Percentiles rank a stretch among this genome's conserved stretches.
phyloP scores from a whole-genome alignment of 2,888 invertebrate species.

The Camptogramma bilineatum region DNA sequence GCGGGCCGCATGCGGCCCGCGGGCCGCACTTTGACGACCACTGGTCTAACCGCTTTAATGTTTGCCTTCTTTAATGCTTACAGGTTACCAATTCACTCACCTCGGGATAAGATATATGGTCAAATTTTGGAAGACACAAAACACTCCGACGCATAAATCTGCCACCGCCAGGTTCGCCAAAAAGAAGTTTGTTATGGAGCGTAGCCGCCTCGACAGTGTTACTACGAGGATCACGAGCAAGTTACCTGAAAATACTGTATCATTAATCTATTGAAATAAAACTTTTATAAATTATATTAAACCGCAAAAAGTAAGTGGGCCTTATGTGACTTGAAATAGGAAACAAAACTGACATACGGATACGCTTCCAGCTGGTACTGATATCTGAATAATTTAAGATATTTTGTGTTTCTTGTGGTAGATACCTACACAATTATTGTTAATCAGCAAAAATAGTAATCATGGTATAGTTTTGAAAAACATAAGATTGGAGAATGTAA shows the following conservation, averaged over 20 bases:
- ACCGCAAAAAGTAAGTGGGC: not conserved
- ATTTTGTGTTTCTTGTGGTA: too few relatives aligned
- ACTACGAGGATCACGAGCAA: constrained; percentile 94
- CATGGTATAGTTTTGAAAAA: too few relatives aligned
- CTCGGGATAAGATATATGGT: constrained; percentile 92
- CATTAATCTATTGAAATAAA: constrained; percentile 2
- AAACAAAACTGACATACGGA: too few relatives aligned
- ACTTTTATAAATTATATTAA: not conserved
- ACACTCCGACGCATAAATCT: constrained; percentile 96
- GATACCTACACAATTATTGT: too few relatives aligned
- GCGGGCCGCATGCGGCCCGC: too few relatives aligned
- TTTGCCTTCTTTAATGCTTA: not conserved
- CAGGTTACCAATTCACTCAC: constrained; percentile 69
- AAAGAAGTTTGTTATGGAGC: constrained; percentile 96
- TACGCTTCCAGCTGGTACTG: too few relatives aligned
- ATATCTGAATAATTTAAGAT: too few relatives aligned
- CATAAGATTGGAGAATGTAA: too few relatives aligned
- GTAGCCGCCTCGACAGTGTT: constrained; percentile 91
- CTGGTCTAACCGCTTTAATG: too few relatives aligned
- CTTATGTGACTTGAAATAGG: not conserved
- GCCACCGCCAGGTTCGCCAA: constrained; percentile 95
- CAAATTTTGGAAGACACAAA: constrained; percentile 96
- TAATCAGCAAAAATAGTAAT: too few relatives aligned
- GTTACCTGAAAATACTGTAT: constrained; percentile 89
- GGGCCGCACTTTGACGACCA: too few relatives aligned